A percentile compares a stretch with the other conserved stretches of the same genome.
Evolutionary conservation across 2,113 vertebrate species (phyloP).

Genomic region (Pseudonaja textilis): DNA sequence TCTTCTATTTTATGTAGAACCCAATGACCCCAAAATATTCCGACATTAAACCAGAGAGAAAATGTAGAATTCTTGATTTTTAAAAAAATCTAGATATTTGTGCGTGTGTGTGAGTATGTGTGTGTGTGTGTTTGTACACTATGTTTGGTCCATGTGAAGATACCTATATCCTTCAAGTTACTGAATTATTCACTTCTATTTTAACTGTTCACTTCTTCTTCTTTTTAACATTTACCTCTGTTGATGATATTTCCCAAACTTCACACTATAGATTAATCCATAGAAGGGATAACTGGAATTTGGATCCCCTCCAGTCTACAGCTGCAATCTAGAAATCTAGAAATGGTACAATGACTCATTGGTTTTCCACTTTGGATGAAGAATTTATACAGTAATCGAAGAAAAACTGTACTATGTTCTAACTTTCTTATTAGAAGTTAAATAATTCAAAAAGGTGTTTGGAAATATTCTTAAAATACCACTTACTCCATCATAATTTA

Average conservation of each 20-base stretch:
- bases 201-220: not conserved
- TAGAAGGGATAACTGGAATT: not conserved
- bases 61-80: not conserved
- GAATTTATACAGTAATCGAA: not conserved
- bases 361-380: not conserved
- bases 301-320: not conserved
- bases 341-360: not conserved
- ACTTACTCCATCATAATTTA: slow-evolving; percentile 1
- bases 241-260: not conserved
- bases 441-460: not conserved
- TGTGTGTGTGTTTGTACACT: not conserved
- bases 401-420: not conserved
- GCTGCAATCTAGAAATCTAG: not conserved
- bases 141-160: not conserved
- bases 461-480: not conserved
- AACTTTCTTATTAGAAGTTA: not conserved
- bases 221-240: not conserved
- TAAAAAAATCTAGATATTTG: not conserved
- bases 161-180: not conserved
- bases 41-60: not conserved
- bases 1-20: not conserved
- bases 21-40: not conserved
- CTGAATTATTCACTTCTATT: not conserved
- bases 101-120: too few relatives aligned
- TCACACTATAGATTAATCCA: not conserved